Conservation (phyloP, 2,113 vertebrate species). For the Catharus bicknelli region DNA sequence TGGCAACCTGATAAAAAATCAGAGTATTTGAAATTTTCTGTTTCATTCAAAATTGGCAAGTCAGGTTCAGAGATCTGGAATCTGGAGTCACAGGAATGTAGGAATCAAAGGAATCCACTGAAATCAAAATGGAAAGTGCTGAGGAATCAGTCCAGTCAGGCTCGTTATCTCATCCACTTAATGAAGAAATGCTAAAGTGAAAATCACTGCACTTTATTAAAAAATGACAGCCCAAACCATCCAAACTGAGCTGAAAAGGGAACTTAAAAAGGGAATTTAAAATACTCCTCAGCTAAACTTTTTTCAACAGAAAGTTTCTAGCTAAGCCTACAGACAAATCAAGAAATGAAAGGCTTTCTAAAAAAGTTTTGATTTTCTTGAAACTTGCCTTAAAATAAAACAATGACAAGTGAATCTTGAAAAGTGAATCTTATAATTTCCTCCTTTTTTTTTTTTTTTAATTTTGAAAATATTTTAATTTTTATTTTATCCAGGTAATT, state of each 20-base stretch:
- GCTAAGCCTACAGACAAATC: background rate
- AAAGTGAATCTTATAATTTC: fast-evolving
- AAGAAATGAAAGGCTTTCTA: fast-evolving
- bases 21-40: background rate
- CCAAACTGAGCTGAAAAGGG: background rate
- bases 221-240: background rate
- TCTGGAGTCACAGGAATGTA: background rate
- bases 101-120: background rate
- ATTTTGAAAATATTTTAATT: background rate
- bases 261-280: background rate
- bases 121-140: background rate
- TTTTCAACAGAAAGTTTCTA: background rate
- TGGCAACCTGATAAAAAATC: background rate
- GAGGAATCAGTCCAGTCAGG: background rate
- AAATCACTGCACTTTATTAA: background rate
- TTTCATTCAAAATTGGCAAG: background rate
- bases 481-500: background rate
- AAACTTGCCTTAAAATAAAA: background rate
- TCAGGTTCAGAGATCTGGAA: background rate
- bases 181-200: background rate
- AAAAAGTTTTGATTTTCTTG: background rate
- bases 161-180: background rate
- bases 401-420: fast-evolving
- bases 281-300: background rate
- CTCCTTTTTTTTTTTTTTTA: too few species aligned